Percentiles rank a stretch among this genome's conserved stretches.
Conservation (phyloP, 92 coral and sea anemone genomes). For the Parazoanthus darwini region DNA sequence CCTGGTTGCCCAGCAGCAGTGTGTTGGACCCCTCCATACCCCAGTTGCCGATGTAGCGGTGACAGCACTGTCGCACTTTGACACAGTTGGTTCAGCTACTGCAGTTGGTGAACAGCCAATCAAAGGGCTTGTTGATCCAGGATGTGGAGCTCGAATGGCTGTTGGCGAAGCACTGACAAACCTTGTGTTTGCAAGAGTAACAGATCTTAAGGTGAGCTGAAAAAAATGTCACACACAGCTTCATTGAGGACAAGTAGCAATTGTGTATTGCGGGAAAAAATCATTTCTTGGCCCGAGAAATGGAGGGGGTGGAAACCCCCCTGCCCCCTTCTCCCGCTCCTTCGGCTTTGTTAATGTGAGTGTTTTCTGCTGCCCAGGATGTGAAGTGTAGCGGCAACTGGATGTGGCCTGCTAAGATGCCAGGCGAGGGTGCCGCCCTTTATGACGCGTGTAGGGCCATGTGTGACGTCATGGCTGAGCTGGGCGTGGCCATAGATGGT, state of each 20-base stretch:
- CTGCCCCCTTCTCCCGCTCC: too few relatives aligned
- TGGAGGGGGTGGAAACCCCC: too few relatives aligned
- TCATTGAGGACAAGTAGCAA: too few relatives aligned
- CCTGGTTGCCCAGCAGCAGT: constrained; percentile 96
- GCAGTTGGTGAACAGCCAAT: constrained; percentile 99
- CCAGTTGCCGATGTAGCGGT: constrained; percentile 98
- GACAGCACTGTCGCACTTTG: constrained; percentile 81
- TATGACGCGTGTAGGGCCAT: constrained; percentile 92
- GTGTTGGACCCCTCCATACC: constrained; percentile 96
- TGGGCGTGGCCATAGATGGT: constrained; percentile 96
- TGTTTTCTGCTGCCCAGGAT: constrained; percentile 59
- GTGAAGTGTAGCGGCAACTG: constrained; percentile 99
- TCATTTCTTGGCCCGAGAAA: too few relatives aligned
- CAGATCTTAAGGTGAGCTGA: constrained; percentile 82
- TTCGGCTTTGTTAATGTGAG: not conserved
- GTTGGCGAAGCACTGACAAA: constrained; percentile 97
- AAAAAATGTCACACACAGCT: too few relatives aligned
- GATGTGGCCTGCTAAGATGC: constrained; percentile 99
- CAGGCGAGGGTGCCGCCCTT: constrained; percentile 92
- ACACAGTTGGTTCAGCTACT: constrained; percentile 89
- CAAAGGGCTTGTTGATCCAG: constrained; percentile 83
- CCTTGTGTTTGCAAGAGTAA: constrained; percentile 89
- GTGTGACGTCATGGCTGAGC: constrained; percentile 86
- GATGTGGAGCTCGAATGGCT: constrained; percentile 94
- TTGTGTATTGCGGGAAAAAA: too few relatives aligned